Percentiles rank a stretch among this genome's conserved stretches.
phyloP scores from a whole-genome alignment of 2,797 vertebrate genomes.

The Amniataba percoides region DNA sequence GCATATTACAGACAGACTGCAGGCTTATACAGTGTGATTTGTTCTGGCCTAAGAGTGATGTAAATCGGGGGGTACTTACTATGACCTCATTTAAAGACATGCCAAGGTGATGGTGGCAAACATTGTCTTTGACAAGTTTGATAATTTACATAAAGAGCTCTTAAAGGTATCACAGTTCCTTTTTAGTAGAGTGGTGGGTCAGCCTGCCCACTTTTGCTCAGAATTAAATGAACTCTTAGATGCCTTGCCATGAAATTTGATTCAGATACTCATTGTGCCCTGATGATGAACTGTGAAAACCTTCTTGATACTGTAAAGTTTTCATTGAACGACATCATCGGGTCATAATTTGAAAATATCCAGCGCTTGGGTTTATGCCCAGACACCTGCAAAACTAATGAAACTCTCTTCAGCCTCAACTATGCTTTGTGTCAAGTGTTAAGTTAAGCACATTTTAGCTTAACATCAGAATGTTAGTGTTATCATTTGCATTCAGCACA shows the following conservation, averaged over 20 bases:
- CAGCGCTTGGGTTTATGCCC: neutral
- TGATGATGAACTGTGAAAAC: neutral
- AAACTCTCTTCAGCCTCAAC: neutral
- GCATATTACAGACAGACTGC: neutral
- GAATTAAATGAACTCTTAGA: neutral
- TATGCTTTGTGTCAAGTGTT: neutral
- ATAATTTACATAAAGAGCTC: neutral
- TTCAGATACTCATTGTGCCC: neutral
- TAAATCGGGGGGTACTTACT: neutral
- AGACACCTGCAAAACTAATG: neutral
- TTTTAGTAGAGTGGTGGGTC: neutral
- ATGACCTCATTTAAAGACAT: slow-evolving; percentile 13
- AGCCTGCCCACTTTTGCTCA: neutral
- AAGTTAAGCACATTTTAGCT: neutral
- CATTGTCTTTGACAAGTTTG: neutral
- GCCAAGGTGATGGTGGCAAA: neutral
- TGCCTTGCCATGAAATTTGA: neutral
- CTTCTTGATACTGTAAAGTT: neutral
- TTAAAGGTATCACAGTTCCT: neutral
- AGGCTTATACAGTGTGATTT: slow-evolving; percentile 7
- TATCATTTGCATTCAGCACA: neutral
- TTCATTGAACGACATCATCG: neutral
- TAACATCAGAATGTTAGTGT: neutral
- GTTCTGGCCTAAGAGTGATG: neutral
- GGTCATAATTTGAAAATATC: neutral